Base-by-base conservation (phyloP, 2,113 vertebrate genomes). In the Camarhynchus parvulus region DNA sequence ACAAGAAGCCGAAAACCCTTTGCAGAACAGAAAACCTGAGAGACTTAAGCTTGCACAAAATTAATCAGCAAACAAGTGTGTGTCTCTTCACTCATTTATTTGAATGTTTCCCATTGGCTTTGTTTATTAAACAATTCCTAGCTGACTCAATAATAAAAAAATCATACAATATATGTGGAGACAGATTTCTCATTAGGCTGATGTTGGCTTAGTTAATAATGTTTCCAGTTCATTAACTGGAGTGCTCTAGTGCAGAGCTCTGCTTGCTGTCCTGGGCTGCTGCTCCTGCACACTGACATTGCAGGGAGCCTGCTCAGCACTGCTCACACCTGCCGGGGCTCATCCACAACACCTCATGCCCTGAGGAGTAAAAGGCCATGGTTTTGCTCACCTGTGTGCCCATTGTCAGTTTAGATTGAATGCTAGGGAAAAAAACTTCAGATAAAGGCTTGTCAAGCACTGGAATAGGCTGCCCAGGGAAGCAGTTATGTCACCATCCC, bases 51-150 rank as follows among this genome's bases (percentile, higher is more conserved):
- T 30, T 27, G 18, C 55, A 61, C 68, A 58, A 84, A 83, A 90
- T 52, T 27, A 78, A 52, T 84, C 4, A 5, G 53, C 52, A 78
- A 64, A 78, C 20, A 49, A 83, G 35, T 10, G 7, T 2, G 0
- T 15, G 3, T 66, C 67, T 91, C 77, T 63, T 83, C 55, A 10
- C 55, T 78, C 52, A 39, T 63, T 59, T 74, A 8, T 64, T 79
- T 58, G 58, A 82, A 83, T 56, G 68, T 83, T 94, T 74, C 83
- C 47, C 78, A 18, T 76, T 92, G 76, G 30, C 64, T 93, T 89
- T 93, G 86, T 93, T 94, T 91, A 96, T 92, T 90, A 92, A 95
- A 91, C 80, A 81, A 37, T 88, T 85, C 73, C 66, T 75, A 16
- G 70, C 47, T 83, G 52, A 35, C 77, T 88, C 64, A 78, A 12